Evolutionary conservation across 2,888 invertebrate genomes (phyloP).

Genomic region (Eupithecia tripunctaria): DNA sequence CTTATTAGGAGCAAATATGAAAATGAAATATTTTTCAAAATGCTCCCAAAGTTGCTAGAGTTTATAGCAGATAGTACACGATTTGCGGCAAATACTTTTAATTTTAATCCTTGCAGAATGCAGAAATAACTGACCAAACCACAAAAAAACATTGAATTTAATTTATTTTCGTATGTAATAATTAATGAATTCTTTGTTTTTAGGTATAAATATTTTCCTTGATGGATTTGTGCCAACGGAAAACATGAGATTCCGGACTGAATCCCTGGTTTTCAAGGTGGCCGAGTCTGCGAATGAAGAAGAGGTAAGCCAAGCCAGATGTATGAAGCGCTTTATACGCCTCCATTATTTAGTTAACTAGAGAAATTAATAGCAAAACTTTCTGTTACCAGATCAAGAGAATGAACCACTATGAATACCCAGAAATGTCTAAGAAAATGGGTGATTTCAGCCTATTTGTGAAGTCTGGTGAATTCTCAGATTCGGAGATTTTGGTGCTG

Average conservation of each 20-base stretch:
- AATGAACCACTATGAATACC: conserved; percentile 98
- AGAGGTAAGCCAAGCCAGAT: conserved; percentile 83
- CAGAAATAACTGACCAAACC: too few species aligned
- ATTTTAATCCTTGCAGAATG: too few species aligned
- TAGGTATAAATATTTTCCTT: conserved; percentile 98
- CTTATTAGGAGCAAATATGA: too few species aligned
- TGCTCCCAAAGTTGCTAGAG: too few species aligned
- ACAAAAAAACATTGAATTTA: not conserved
- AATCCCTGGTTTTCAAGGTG: conserved; percentile 98
- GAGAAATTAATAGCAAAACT: not conserved
- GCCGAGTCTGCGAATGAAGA: conserved; percentile 99
- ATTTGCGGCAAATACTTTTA: too few species aligned
- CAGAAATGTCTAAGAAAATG: conserved; percentile 94
- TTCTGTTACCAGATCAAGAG: conserved; percentile 87
- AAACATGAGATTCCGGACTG: conserved; percentile 98
- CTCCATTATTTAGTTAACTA: not conserved
- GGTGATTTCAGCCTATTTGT: conserved; percentile 92
- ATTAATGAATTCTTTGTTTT: conserved; percentile 34
- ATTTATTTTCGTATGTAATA: too few species aligned
- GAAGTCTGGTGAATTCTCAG: conserved; percentile 97
- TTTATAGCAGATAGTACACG: too few species aligned
- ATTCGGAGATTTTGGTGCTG: conserved; percentile 99
- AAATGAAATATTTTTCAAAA: too few species aligned
- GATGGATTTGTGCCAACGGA: conserved; percentile 99
- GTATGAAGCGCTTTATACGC: not conserved